Evolutionary conservation across 2,888 invertebrate genomes (phyloP).

Genomic region (Idaea straminata): DNA sequence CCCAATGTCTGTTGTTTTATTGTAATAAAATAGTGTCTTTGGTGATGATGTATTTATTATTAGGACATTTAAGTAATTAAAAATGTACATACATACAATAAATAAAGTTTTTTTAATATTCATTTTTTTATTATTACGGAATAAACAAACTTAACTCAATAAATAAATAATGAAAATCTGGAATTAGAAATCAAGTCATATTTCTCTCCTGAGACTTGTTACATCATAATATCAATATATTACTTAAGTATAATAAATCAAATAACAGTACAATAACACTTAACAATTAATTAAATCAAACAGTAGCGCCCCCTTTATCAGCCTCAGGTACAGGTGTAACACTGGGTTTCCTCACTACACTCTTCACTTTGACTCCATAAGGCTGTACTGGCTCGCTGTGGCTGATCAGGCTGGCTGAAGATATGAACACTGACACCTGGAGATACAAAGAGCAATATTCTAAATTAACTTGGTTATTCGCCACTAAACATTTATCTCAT

Average conservation of each 20-base stretch:
- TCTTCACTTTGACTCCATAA: conserved; percentile 65
- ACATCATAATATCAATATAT: not conserved
- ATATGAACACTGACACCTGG: conserved; percentile 88
- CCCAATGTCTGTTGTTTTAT: conserved; percentile 74
- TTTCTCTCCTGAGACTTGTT: not conserved
- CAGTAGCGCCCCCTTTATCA: conserved; percentile 9
- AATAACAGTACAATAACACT: not conserved
- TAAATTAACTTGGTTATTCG: not conserved
- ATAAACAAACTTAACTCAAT: not conserved
- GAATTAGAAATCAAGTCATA: not conserved
- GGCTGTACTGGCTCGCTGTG: conserved; percentile 69
- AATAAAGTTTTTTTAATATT: conserved; percentile 37
- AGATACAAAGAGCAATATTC: not conserved
- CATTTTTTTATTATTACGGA: conserved; percentile 27
- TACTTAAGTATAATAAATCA: not conserved
- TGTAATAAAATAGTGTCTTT: conserved; percentile 71
- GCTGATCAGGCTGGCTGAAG: conserved; percentile 86
- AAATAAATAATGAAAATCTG: not conserved
- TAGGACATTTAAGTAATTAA: conserved; percentile 51
- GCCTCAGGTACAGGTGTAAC: conserved; percentile 45
- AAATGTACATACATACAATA: conserved; percentile 66
- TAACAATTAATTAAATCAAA: not conserved
- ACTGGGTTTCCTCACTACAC: conserved; percentile 56
- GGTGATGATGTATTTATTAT: conserved; percentile 71
- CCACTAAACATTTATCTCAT: too few species aligned